phyloP scores from a whole-genome alignment of 2,888 invertebrate genomes.

The Fragum sueziense region DNA sequence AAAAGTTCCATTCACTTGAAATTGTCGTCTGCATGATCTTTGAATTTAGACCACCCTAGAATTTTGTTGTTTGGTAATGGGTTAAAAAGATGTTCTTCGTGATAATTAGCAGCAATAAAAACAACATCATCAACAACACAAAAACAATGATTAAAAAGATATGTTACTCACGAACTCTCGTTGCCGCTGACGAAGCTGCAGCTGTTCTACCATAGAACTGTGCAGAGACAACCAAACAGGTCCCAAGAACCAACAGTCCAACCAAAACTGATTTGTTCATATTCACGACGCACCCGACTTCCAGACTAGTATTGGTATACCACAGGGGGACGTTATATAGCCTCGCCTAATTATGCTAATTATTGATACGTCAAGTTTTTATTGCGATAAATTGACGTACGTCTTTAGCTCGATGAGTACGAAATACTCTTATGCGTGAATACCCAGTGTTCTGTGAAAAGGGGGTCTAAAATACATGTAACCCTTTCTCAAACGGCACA shows the following conservation, averaged over 20 bases:
- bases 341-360: neutral
- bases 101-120: neutral
- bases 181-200: slow-evolving; percentile 14
- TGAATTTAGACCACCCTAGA: too few relatives aligned
- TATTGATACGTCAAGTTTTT: neutral
- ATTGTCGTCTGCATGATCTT: too few relatives aligned
- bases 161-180: slow-evolving; percentile 39
- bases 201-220: slow-evolving; percentile 7
- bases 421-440: too few relatives aligned
- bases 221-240: slow-evolving; percentile 32
- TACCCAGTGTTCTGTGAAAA: too few relatives aligned
- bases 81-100: neutral
- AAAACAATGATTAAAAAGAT: neutral
- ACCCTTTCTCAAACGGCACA: too few relatives aligned
- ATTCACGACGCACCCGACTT: neutral
- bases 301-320: neutral
- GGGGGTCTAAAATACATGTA: too few relatives aligned
- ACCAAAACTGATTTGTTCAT: slow-evolving; percentile 34
- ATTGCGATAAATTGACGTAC: neutral
- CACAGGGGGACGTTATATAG: slow-evolving; percentile 6
- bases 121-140: neutral
- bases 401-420: too few relatives aligned
- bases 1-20: too few relatives aligned
- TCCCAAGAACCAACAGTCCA: slow-evolving; percentile 45
- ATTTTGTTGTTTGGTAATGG: too few relatives aligned